Percentiles rank a stretch among this genome's conserved stretches.
Conservation (phyloP, 1,140 invertebrate genomes). For the Aporrectodea caliginosa region DNA sequence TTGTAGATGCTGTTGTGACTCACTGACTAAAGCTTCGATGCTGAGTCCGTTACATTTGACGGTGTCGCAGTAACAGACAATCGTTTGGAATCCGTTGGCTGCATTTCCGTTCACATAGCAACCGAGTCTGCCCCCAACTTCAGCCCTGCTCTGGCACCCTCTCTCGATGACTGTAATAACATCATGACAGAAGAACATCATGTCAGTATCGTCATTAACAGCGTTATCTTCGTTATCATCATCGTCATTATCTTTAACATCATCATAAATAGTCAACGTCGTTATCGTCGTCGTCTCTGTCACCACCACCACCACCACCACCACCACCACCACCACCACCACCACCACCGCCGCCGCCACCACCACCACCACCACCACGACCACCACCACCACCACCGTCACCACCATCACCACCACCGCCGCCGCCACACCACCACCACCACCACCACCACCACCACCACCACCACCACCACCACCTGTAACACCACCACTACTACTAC, state of each 20-base stretch:
- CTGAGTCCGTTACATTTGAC: constrained; percentile 18
- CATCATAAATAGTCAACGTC: background rate
- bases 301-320: too few species aligned
- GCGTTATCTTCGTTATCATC: too few species aligned
- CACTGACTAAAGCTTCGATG: constrained; percentile 14
- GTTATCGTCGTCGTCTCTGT: background rate
- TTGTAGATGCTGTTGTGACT: background rate
- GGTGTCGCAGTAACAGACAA: constrained; percentile 28
- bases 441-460: background rate
- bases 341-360: too few species aligned
- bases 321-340: too few species aligned
- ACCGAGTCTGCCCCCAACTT: background rate
- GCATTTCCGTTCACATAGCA: constrained; percentile 8
- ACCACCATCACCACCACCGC: background rate
- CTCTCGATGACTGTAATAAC: constrained; percentile 9
- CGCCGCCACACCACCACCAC: too few species aligned
- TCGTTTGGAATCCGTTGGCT: background rate
- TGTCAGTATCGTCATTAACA: too few species aligned
- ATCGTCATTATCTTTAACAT: background rate
- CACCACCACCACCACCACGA: background rate
- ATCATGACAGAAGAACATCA: too few species aligned
- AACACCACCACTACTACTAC: background rate
- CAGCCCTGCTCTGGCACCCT: background rate
- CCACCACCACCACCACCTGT: background rate
- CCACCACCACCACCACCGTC: background rate